phyloP scores from a whole-genome alignment of 2,888 invertebrate genomes.

The Dastarcus helophoroides region DNA sequence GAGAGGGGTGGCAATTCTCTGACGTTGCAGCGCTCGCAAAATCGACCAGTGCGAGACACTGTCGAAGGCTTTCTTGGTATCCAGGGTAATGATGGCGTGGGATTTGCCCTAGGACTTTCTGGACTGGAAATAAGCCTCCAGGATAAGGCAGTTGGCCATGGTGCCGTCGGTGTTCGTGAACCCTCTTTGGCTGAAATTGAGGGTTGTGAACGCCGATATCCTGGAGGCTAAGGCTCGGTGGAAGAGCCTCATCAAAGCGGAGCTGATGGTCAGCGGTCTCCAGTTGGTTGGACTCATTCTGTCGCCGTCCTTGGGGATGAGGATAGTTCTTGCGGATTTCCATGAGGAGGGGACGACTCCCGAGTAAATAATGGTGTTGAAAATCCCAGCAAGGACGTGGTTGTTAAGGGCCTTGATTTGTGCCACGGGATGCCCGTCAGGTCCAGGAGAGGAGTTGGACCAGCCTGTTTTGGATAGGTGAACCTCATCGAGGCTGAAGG shows the following conservation, averaged over 20 bases:
- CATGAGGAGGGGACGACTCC: constrained; percentile 12
- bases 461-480: too few relatives aligned
- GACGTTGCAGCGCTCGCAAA: constrained; percentile 22
- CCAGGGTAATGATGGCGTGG: constrained; percentile 32
- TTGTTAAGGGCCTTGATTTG: too few relatives aligned
- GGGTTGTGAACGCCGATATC: constrained; percentile 12
- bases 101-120: constrained; percentile 16
- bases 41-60: constrained; percentile 19
- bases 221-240: constrained; percentile 22
- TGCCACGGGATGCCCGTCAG: too few relatives aligned
- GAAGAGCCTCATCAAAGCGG: constrained; percentile 22
- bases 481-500: too few relatives aligned
- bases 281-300: constrained; percentile 20
- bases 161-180: constrained; percentile 24
- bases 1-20: not conserved
- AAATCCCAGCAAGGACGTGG: not conserved
- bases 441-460: too few relatives aligned
- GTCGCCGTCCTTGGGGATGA: constrained; percentile 26
- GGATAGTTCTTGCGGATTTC: constrained; percentile 24
- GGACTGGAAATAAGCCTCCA: constrained; percentile 20
- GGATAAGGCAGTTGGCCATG: constrained; percentile 24
- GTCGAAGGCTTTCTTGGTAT: constrained; percentile 37
- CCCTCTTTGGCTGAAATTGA: constrained; percentile 24
- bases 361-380: not conserved
- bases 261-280: constrained; percentile 25